These are phyloP conservation scores for Battus philenor DNA, from an alignment of 1,140 invertebrate species.

Conservation along the genomic window DNA sequence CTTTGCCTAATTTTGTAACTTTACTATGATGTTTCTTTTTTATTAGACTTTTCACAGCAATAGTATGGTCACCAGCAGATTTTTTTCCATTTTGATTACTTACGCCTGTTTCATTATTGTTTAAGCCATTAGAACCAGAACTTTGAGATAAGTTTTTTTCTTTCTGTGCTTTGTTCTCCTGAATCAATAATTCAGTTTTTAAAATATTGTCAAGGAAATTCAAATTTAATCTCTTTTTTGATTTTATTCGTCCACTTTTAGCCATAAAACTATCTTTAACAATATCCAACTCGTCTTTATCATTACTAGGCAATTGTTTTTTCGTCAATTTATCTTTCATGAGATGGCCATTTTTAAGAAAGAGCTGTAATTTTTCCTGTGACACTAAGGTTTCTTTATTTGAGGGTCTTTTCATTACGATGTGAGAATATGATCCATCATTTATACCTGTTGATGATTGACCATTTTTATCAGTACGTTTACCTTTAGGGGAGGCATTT, in stretches of 20 bases:
- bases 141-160: slow-evolving; percentile 13
- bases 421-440: slow-evolving; percentile 24
- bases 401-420: slow-evolving; percentile 33
- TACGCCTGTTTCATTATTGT: slow-evolving; percentile 31
- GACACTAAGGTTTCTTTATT: slow-evolving; percentile 23
- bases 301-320: slow-evolving; percentile 25
- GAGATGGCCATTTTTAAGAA: slow-evolving; percentile 33
- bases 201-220: slow-evolving; percentile 46
- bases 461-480: slow-evolving; percentile 37
- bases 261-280: slow-evolving; percentile 26
- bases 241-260: slow-evolving; percentile 40
- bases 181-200: slow-evolving; percentile 55
- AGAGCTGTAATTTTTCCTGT: slow-evolving; percentile 35
- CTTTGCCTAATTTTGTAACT: slow-evolving; percentile 1
- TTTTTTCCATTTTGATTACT: slow-evolving; percentile 27
- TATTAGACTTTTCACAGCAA: neutral
- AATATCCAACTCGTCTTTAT: slow-evolving; percentile 16
- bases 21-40: slow-evolving; percentile 9
- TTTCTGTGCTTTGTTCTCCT: slow-evolving; percentile 23
- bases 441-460: slow-evolving; percentile 39
- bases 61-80: too few relatives aligned
- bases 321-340: slow-evolving; percentile 33
- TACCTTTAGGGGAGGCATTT: slow-evolving; percentile 34
- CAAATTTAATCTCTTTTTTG: slow-evolving; percentile 39
- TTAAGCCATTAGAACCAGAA: slow-evolving; percentile 13